Conservation (phyloP, 2,797 vertebrate genomes). For the Poecile montanus region DNA sequence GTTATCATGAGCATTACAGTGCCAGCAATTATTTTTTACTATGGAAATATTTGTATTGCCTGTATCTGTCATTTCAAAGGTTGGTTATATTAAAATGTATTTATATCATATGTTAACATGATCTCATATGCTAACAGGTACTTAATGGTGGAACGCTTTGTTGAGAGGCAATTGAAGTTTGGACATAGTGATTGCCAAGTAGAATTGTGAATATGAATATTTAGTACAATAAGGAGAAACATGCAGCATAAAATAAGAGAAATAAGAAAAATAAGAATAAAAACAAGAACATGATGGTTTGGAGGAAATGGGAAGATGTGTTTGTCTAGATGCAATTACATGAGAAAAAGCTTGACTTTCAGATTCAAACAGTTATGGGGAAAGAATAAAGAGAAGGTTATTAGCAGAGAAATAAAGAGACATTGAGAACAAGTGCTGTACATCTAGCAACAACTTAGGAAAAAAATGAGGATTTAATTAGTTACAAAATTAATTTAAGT, state of each 20-base stretch:
- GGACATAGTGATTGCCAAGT: background rate
- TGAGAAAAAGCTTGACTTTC: background rate
- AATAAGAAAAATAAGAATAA: background rate
- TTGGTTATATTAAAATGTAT: background rate
- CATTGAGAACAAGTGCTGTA: background rate
- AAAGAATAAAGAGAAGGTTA: background rate
- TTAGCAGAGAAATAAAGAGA: background rate
- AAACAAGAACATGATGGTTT: background rate
- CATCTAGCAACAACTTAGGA: background rate
- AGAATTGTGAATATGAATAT: background rate
- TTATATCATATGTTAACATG: background rate
- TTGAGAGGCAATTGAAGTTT: background rate
- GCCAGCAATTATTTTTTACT: background rate
- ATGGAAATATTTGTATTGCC: background rate
- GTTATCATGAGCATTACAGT: background rate
- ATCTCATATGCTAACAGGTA: background rate
- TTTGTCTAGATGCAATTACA: background rate
- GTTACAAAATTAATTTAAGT: background rate
- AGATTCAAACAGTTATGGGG: background rate
- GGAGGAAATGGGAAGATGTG: background rate
- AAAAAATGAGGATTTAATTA: accelerated
- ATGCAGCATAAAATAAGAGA: background rate
- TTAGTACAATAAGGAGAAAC: background rate
- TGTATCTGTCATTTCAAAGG: background rate
- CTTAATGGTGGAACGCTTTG: background rate